These are phyloP conservation scores for Macropis europaea DNA, from an alignment of 2,888 invertebrate species.

Conservation along the genomic window DNA sequence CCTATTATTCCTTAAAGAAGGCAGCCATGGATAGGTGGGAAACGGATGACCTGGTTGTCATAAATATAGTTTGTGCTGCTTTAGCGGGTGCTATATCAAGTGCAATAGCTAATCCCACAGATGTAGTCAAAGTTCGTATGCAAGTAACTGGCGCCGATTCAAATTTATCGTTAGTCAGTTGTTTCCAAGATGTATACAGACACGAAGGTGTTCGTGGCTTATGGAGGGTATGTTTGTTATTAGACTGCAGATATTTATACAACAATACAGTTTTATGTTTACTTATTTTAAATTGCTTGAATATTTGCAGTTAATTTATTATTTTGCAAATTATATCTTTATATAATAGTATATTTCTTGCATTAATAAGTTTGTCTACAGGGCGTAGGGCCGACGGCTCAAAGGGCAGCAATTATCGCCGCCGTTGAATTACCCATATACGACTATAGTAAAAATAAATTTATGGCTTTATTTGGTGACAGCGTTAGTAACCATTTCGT, in stretches of 20 bases:
- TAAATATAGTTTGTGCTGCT: conserved; percentile 90
- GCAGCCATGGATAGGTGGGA: conserved; percentile 79
- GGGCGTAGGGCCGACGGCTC: conserved; percentile 95
- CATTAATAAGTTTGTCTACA: conserved; percentile 71
- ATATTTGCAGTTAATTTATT: no score
- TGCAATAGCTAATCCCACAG: conserved; percentile 97
- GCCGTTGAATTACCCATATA: conserved; percentile 97
- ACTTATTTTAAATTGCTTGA: no score
- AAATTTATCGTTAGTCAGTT: conserved; percentile 83
- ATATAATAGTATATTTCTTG: not conserved
- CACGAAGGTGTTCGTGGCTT: conserved; percentile 92
- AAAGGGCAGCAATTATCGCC: conserved; percentile 95
- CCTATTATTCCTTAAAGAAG: conserved; percentile 94
- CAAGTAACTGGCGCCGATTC: conserved; percentile 84
- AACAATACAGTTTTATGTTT: no score
- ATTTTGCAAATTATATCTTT: not conserved
- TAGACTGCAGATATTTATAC: no score
- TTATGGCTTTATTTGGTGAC: conserved; percentile 88
- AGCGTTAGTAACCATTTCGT: conserved; percentile 92
- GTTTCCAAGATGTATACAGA: conserved; percentile 90
- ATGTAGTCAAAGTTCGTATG: conserved; percentile 97
- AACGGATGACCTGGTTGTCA: conserved; percentile 77
- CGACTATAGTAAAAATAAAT: conserved; percentile 91
- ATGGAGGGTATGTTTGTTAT: conserved; percentile 91
- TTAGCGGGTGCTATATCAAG: conserved; percentile 94